phyloP scores from a whole-genome alignment of 1,140 invertebrate species.

The Battus philenor region DNA sequence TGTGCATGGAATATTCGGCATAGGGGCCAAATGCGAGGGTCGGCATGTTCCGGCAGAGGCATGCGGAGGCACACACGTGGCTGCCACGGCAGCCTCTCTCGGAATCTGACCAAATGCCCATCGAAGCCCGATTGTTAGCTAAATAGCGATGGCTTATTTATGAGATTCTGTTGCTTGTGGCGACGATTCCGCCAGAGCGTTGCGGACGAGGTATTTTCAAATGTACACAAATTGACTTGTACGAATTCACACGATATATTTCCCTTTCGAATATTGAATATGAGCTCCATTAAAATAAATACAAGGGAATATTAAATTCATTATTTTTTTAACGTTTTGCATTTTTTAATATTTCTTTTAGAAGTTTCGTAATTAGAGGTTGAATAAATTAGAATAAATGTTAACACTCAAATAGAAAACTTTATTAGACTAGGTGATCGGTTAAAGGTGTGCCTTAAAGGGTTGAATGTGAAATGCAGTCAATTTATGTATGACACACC shows the following conservation, averaged over 20 bases:
- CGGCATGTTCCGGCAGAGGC: slow-evolving; percentile 61
- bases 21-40: slow-evolving; percentile 62
- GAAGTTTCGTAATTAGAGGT: no score
- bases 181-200: slow-evolving; percentile 22
- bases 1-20: slow-evolving; percentile 66
- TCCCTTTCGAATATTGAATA: no score
- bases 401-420: no score
- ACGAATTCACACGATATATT: background rate
- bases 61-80: slow-evolving; percentile 70
- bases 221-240: slow-evolving; percentile 26
- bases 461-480: no score
- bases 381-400: no score
- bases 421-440: no score
- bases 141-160: slow-evolving; percentile 69
- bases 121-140: slow-evolving; percentile 62
- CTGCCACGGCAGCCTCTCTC: slow-evolving; percentile 54
- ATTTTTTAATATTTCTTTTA: no score
- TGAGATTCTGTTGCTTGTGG: slow-evolving; percentile 22
- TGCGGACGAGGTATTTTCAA: slow-evolving; percentile 18
- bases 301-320: no score
- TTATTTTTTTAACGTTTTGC: no score
- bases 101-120: slow-evolving; percentile 74
- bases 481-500: no score
- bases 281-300: no score
- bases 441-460: no score